These are phyloP conservation scores for Tiliacea citrago DNA, from an alignment of 2,888 invertebrate species.

Conservation along the genomic window DNA sequence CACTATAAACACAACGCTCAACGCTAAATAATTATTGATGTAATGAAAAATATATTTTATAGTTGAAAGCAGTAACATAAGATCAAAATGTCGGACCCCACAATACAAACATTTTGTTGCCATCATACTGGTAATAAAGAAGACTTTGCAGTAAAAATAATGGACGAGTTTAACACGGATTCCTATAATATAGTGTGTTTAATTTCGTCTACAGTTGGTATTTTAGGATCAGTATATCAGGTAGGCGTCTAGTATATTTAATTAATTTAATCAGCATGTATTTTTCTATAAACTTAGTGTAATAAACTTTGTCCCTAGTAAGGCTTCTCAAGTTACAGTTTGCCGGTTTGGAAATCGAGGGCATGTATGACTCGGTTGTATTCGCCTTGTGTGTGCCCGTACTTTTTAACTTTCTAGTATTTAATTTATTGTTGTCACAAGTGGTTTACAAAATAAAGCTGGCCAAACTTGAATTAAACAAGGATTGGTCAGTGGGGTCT, in stretches of 20 bases:
- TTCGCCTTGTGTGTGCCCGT: neutral
- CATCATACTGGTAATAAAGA: conserved; percentile 92
- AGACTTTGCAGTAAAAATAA: conserved; percentile 92
- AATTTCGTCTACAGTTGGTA: conserved; percentile 93
- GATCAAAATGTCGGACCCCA: conserved; percentile 93
- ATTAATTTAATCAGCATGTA: neutral
- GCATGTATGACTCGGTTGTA: conserved; percentile 7
- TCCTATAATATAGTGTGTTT: conserved; percentile 94
- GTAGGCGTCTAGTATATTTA: conserved; percentile 80
- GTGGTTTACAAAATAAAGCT: neutral
- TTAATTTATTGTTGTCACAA: neutral
- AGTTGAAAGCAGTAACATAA: neutral
- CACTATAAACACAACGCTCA: conserved; percentile 40
- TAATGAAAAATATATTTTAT: conserved; percentile 15
- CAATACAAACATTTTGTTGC: conserved; percentile 96
- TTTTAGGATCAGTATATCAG: conserved; percentile 94
- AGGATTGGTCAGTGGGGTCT: too few relatives aligned
- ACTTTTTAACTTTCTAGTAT: neutral
- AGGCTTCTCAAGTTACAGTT: conserved; percentile 56
- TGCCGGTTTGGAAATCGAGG: conserved; percentile 36
- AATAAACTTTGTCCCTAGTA: conserved; percentile 3
- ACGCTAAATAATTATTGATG: neutral
- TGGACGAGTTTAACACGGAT: conserved; percentile 94
- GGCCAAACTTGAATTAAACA: neutral
- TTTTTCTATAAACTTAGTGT: neutral